These are phyloP conservation scores for Clinocottus analis DNA, from an alignment of 2,113 vertebrate genomes.

Conservation along the genomic window DNA sequence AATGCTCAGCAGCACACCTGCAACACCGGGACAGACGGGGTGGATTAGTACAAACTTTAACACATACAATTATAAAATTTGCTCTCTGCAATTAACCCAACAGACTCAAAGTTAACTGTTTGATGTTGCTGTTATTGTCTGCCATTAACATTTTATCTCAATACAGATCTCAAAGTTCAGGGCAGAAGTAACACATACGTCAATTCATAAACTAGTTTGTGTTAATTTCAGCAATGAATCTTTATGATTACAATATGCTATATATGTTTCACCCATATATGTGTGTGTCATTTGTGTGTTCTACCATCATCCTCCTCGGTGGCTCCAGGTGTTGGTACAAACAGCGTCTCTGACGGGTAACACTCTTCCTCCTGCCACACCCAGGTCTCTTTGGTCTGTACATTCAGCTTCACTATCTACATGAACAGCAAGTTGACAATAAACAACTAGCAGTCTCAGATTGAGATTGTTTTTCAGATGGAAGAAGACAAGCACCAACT, in stretches of 20 bases:
- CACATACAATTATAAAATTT: too few species aligned
- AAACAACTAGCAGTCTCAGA: background rate
- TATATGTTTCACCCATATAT: too few species aligned
- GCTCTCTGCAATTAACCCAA: too few species aligned
- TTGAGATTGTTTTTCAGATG: background rate
- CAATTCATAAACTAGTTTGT: background rate
- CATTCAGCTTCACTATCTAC: conserved; percentile 95
- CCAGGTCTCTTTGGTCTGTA: conserved; percentile 95
- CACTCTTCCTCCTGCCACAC: conserved; percentile 94
- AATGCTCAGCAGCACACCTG: conserved; percentile 93
- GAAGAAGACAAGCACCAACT: background rate
- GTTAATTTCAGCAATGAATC: background rate
- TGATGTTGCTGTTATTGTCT: background rate
- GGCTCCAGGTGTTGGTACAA: conserved; percentile 89
- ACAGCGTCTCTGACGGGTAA: conserved; percentile 95
- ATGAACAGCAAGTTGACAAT: background rate
- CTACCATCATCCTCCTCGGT: conserved; percentile 95
- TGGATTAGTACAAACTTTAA: too few species aligned
- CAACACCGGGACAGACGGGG: too few species aligned
- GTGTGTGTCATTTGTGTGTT: background rate
- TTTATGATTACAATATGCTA: background rate
- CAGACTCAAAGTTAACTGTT: background rate
- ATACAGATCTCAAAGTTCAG: background rate
- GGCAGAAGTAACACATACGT: background rate
- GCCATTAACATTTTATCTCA: too few species aligned